These are phyloP conservation scores for Keiferia lycopersicella DNA, from an alignment of 2,888 invertebrate genomes.

Conservation along the genomic window DNA sequence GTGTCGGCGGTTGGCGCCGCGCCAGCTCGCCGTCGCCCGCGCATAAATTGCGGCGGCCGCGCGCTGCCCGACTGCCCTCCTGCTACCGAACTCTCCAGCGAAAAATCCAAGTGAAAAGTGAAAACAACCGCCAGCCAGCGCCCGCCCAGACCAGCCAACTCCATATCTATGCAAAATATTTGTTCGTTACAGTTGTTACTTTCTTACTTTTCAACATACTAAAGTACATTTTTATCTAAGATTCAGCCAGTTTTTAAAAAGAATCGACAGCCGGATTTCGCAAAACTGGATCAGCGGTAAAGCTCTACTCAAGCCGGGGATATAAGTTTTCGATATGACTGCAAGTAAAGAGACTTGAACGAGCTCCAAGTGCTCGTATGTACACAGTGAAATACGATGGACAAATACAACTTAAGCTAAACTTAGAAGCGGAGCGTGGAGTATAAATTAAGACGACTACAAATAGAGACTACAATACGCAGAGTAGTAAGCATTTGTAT, in stretches of 20 bases:
- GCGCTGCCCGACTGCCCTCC: constrained; percentile 34
- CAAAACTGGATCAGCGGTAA: constrained; percentile 1
- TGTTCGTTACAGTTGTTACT: not conserved
- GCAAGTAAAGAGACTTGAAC: constrained; percentile 22
- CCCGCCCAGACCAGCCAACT: constrained; percentile 29
- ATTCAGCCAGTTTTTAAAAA: not conserved
- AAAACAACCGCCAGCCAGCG: constrained; percentile 48
- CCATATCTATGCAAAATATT: constrained; percentile 27
- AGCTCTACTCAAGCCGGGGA: constrained; percentile 13
- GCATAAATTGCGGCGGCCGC: constrained; percentile 61
- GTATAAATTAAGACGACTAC: constrained; percentile 17
- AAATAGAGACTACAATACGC: constrained; percentile 1
- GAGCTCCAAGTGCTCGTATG: constrained; percentile 21
- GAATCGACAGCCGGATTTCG: not conserved
- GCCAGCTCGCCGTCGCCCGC: constrained; percentile 50
- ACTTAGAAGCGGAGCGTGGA: constrained; percentile 11
- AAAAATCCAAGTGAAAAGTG: constrained; percentile 48
- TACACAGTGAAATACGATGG: constrained; percentile 20
- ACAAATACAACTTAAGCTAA: constrained; percentile 22
- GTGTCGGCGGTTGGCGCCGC: constrained; percentile 55
- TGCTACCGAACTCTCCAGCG: constrained; percentile 33
- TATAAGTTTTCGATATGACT: constrained; percentile 16
- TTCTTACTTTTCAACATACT: not conserved
- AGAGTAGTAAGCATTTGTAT: not conserved
- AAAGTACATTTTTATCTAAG: not conserved